Percentiles rank a stretch among this genome's conserved stretches.
Evolutionary conservation across 2,888 invertebrate genomes (phyloP).

Genomic region (Tuberolachnus salignus): DNA sequence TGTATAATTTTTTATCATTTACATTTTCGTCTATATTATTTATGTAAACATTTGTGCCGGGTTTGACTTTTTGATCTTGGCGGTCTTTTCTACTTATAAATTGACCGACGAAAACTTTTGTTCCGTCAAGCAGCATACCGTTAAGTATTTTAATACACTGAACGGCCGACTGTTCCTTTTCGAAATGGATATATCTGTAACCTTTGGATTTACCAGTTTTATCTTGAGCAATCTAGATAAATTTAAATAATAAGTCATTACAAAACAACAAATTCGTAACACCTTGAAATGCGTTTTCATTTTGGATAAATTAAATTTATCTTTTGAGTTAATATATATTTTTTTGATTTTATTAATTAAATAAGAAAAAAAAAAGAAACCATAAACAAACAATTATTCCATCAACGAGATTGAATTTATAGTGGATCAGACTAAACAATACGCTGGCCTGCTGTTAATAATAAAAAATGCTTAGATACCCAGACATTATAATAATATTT

Average conservation of each 20-base stretch:
- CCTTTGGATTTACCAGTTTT: constrained; percentile 93
- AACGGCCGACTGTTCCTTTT: constrained; percentile 96
- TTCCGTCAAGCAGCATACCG: constrained; percentile 97
- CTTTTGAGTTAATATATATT: background rate
- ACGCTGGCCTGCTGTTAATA: background rate
- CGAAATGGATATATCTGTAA: constrained; percentile 98
- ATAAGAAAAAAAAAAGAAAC: background rate
- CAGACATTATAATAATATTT: too few relatives aligned
- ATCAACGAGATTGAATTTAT: too few relatives aligned
- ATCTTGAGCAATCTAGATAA: constrained; percentile 95
- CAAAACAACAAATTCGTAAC: too few relatives aligned
- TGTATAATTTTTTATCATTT: constrained; percentile 84
- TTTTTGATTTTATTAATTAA: background rate
- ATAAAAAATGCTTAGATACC: too few relatives aligned
- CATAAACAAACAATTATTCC: background rate
- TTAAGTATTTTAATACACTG: constrained; percentile 99
- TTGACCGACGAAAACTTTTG: constrained; percentile 95
- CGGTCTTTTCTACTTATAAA: constrained; percentile 98
- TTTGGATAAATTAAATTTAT: background rate
- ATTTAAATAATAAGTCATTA: background rate
- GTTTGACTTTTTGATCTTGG: constrained; percentile 94
- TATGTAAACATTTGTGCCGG: constrained; percentile 97
- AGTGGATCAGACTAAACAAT: too few relatives aligned
- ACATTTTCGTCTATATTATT: constrained; percentile 98
- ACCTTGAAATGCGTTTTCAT: too few relatives aligned